Evolutionary conservation across 2,888 invertebrate genomes (phyloP), one percentile per base, ranked within the genome.

Genomic region (Drosophila macrospina): DNA sequence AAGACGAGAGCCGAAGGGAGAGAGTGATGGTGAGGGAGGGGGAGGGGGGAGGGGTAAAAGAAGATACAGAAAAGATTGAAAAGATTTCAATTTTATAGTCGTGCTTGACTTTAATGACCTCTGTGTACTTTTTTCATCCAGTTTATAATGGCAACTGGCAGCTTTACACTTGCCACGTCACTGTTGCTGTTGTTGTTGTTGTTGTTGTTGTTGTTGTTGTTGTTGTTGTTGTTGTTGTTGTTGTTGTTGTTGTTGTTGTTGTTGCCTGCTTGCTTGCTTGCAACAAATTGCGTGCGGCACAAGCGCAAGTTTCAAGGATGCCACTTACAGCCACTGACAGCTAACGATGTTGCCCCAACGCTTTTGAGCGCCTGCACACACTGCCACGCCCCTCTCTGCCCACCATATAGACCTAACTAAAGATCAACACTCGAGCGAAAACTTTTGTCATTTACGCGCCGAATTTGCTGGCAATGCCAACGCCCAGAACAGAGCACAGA

Each of bases 371-470:
- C 39, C 37, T 8, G 67, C 60, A 30, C 39, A 41, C 10, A 2
- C 8, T 32, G 41, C 34, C 6, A 13, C 56, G 47, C 41, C n/a
- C 13, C 24, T 16, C 4, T 6, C 2, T 5, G 6, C 3, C 13
- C 52, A 5, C 20, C 32, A 24, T 45, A 42, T 73, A 74, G 57
- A 75, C 74, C 78, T 66, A 79, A 64, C 84, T 81, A 72, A 77
- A 83, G 86, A 83, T 88, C 86, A 83, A 83, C 80, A 88, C 72
- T 88, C 78, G 80, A 80, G 67, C 64, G 63, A 83, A 76, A 81
- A 83, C 84, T 88, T 83, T 83, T 86, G 78, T 83, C 88, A 83
- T 83, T 83, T 86, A 84, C 80, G 83, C 78, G 84, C 72, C 80
- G 78, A 88, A 88, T 77, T 80, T 86, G 74, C 56, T 67, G 69